phyloP scores from a whole-genome alignment of 2,797 vertebrate genomes.

The Ibycter americanus region DNA sequence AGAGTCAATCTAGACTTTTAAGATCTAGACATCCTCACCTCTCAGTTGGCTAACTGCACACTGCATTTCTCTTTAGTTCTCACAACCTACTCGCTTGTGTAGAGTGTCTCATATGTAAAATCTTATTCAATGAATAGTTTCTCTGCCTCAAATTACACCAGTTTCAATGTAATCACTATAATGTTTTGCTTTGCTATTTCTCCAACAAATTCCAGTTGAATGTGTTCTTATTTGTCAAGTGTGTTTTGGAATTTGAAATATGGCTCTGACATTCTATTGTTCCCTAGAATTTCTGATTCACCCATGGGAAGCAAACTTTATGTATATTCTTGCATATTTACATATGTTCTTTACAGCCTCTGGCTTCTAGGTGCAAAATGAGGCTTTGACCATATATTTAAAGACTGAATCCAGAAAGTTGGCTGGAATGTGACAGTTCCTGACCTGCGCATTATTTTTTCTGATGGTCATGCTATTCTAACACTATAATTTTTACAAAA shows the following conservation, averaged over 20 bases:
- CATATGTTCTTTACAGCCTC: background rate
- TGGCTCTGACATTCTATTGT: background rate
- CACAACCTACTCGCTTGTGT: accelerated
- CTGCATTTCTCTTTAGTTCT: background rate
- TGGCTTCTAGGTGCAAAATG: background rate
- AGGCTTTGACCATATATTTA: background rate
- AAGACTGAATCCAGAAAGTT: background rate
- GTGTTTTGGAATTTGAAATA: background rate
- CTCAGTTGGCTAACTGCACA: background rate
- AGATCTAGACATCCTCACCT: background rate
- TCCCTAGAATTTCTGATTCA: background rate
- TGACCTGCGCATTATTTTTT: background rate
- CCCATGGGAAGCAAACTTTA: background rate
- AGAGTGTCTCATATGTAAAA: background rate
- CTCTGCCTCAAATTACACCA: background rate
- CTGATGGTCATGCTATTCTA: background rate
- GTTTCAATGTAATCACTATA: background rate
- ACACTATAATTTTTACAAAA: background rate
- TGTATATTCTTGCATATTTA: too few species aligned
- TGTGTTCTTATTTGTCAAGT: background rate
- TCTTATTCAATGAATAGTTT: background rate
- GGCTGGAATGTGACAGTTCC: background rate
- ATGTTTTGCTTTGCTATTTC: background rate
- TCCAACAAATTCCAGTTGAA: background rate
- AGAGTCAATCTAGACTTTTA: background rate